phyloP scores from a whole-genome alignment of 2,797 vertebrate genomes.

The Calcarius lapponicus region DNA sequence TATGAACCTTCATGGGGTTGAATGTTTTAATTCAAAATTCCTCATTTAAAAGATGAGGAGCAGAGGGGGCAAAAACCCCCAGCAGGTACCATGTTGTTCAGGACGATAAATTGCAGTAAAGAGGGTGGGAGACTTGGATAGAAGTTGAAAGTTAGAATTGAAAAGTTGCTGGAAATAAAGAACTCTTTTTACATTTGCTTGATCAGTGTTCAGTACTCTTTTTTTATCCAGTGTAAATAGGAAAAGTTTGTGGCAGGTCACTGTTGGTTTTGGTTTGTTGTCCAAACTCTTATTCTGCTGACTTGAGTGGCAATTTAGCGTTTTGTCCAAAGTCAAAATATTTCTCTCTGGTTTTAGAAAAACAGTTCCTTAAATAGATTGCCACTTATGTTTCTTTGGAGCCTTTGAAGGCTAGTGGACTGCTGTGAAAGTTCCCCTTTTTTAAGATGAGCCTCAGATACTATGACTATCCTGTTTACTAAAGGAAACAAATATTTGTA shows the following conservation, averaged over 20 bases:
- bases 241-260: neutral
- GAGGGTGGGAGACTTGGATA: neutral
- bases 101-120: neutral
- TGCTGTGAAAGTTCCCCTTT: neutral
- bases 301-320: neutral
- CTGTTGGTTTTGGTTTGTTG: neutral
- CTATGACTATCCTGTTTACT: neutral
- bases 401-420: neutral
- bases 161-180: neutral
- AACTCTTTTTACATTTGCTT: neutral
- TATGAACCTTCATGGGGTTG: neutral
- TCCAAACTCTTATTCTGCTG: neutral
- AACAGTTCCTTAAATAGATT: slow-evolving; percentile 27
- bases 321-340: neutral
- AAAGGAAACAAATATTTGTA: neutral
- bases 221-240: slow-evolving; percentile 52
- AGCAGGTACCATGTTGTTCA: neutral
- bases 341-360: neutral
- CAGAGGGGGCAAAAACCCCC: too few relatives aligned
- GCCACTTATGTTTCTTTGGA: neutral
- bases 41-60: neutral
- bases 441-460: neutral
- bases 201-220: neutral
- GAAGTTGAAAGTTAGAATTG: neutral
- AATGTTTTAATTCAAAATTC: neutral